phyloP scores from a whole-genome alignment of 2,113 vertebrate genomes.

The Callaeas wilsoni region DNA sequence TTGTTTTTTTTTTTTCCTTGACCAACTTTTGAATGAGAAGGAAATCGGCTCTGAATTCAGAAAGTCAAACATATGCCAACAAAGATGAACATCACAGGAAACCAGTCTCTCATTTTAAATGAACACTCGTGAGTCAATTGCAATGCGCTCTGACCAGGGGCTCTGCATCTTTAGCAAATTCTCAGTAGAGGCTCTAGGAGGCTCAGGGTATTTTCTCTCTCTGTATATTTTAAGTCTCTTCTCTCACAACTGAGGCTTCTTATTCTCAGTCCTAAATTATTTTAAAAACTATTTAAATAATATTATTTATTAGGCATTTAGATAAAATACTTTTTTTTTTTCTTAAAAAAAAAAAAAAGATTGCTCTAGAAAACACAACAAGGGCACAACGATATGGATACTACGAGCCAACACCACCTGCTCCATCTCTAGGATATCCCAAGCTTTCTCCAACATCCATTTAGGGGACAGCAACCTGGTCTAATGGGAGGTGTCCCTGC shows the following conservation, averaged over 20 bases:
- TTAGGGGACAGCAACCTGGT: background rate
- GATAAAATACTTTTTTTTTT: constrained; percentile 28
- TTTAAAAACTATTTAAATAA: constrained; percentile 60
- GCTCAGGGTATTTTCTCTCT: constrained; percentile 69
- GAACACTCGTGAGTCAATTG: background rate
- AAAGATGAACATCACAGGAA: constrained; percentile 45
- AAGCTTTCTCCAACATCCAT: background rate
- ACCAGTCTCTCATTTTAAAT: constrained; percentile 21
- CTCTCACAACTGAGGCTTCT: constrained; percentile 28
- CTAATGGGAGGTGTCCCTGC: background rate
- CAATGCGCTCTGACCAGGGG: constrained; percentile 10
- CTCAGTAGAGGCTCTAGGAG: constrained; percentile 79
- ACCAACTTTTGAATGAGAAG: constrained; percentile 36
- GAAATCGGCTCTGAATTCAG: constrained; percentile 20
- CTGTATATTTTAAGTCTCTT: constrained; percentile 42
- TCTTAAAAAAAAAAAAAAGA: background rate
- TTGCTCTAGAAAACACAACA: constrained; percentile 52
- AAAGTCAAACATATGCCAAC: constrained; percentile 21
- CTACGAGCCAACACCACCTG: background rate
- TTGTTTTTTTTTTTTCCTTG: background rate
- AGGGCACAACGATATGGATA: constrained; percentile 32
- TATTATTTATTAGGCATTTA: constrained; percentile 63
- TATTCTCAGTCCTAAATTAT: constrained; percentile 43
- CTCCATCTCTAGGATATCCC: background rate
- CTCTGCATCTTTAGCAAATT: constrained; percentile 61